Conservation (phyloP, 2,113 vertebrate species). For the Crotophaga sulcirostris region DNA sequence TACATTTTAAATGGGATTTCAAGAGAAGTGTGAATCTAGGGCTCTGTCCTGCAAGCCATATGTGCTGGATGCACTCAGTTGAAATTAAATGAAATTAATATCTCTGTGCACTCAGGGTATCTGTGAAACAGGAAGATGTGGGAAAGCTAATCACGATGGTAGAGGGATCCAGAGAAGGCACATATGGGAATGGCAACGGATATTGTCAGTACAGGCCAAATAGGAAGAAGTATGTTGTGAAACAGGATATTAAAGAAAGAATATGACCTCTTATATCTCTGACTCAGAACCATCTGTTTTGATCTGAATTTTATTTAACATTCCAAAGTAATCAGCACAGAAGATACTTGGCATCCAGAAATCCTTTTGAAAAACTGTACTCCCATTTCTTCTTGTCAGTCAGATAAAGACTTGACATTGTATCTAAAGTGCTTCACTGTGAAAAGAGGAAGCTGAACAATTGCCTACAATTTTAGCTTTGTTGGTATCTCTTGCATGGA, state of each 20-base stretch:
- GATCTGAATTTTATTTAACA: slow-evolving; percentile 11
- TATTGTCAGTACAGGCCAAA: neutral
- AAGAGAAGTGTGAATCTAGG: neutral
- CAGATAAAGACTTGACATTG: neutral
- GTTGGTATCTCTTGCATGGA: neutral
- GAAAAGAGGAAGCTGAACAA: neutral
- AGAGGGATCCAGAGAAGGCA: neutral
- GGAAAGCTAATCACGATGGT: neutral
- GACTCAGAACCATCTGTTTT: slow-evolving; percentile 47
- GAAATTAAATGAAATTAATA: neutral
- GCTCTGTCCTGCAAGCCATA: neutral
- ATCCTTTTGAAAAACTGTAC: neutral
- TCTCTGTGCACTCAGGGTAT: neutral
- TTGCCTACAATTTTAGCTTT: neutral
- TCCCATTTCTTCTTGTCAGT: neutral
- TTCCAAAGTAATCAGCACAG: neutral
- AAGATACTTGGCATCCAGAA: neutral
- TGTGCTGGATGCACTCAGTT: neutral
- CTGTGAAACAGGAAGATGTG: neutral
- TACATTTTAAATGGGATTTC: neutral
- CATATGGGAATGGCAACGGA: neutral
- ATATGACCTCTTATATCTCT: slow-evolving; percentile 21
- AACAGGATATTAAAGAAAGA: neutral
- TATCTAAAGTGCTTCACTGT: neutral
- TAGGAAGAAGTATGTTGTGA: neutral